Conservation (phyloP, 1,140 invertebrate species). For the Nebria ingens region DNA sequence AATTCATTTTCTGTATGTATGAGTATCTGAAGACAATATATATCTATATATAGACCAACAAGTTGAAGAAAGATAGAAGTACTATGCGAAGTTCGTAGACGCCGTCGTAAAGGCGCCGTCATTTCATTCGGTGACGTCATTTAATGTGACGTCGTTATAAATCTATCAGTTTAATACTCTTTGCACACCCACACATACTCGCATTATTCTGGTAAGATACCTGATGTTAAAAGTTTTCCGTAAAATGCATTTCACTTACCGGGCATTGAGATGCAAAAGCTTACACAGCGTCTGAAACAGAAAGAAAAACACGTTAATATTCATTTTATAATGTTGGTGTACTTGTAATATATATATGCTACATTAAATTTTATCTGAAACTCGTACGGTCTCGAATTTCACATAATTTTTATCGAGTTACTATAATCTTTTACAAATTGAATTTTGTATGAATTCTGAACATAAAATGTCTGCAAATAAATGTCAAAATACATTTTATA, state of each 20-base stretch:
- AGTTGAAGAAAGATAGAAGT: too few relatives aligned
- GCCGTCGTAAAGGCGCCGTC: constrained; percentile 1
- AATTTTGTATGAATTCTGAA: too few relatives aligned
- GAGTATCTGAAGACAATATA: too few relatives aligned
- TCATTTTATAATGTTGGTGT: neutral
- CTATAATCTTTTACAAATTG: too few relatives aligned
- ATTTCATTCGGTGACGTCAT: constrained; percentile 2
- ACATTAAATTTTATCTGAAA: constrained; percentile 8
- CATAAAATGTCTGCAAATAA: too few relatives aligned
- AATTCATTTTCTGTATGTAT: neutral
- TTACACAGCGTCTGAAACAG: constrained; percentile 1
- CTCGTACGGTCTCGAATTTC: too few relatives aligned
- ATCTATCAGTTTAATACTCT: constrained; percentile 8
- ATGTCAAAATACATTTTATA: too few relatives aligned
- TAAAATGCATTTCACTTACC: constrained; percentile 3
- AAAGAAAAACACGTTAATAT: neutral
- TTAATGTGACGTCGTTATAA: constrained; percentile 1
- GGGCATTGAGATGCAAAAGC: neutral
- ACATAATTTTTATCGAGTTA: too few relatives aligned
- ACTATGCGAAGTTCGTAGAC: neutral
- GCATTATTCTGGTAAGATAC: neutral
- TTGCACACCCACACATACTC: neutral
- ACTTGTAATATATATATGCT: too few relatives aligned
- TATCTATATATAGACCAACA: too few relatives aligned
- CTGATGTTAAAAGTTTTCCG: neutral